Conservation (phyloP, 2,797 vertebrate genomes). For the Diplodus sargus region DNA sequence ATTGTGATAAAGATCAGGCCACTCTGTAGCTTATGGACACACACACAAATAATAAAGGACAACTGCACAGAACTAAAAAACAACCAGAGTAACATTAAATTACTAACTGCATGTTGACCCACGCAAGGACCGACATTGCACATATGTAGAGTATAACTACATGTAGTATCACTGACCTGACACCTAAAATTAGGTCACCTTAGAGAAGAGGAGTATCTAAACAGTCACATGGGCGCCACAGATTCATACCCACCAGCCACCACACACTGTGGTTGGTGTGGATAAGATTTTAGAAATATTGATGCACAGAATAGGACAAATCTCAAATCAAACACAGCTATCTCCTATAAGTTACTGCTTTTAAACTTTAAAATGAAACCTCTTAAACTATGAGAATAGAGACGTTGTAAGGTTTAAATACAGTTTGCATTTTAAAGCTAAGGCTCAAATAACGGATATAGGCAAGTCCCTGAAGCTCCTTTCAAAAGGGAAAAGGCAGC, state of each 20-base stretch:
- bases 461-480: not conserved
- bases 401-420: not conserved
- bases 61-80: not conserved
- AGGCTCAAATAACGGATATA: not conserved
- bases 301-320: slow-evolving; percentile 2
- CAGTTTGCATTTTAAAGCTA: not conserved
- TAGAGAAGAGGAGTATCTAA: slow-evolving; percentile 18
- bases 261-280: slow-evolving; percentile 21
- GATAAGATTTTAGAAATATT: slow-evolving; percentile 25
- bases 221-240: slow-evolving; percentile 33
- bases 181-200: slow-evolving; percentile 31
- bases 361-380: not conserved
- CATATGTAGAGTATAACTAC: not conserved
- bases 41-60: too few relatives aligned
- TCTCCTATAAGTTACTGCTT: slow-evolving; percentile 21
- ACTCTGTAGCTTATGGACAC: not conserved
- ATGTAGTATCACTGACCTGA: slow-evolving; percentile 22
- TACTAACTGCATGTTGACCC: not conserved
- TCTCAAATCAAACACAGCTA: slow-evolving; percentile 47
- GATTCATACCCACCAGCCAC: slow-evolving; percentile 9
- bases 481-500: slow-evolving; percentile 5
- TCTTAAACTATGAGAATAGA: not conserved
- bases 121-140: not conserved
- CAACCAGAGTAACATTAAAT: not conserved
- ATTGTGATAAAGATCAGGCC: not conserved